Base-by-base conservation (phyloP, 2,797 vertebrate genomes). In the Macroramphosus scolopax region DNA sequence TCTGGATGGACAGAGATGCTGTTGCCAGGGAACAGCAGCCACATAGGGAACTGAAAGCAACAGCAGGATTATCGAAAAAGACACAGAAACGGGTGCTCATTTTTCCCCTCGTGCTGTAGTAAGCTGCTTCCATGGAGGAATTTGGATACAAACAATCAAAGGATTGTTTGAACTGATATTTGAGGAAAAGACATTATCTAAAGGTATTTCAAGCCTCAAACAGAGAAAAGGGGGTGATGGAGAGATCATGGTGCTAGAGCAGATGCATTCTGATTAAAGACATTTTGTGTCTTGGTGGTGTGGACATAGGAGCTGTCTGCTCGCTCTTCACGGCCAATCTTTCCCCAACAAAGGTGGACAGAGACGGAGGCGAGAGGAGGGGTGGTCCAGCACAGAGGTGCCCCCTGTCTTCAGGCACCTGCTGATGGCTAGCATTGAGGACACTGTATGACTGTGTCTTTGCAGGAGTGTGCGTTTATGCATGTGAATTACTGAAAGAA, bases 11-110 rank as follows among this genome's bases (percentile, higher is more conserved):
- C 50, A 72, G 56, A 69, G 81, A 86, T 82, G 82, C 77, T 85
- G 87, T 88, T 89, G 87, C 86, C 77, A 78, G 80, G 87, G 68
- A 88, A 87, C 84, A 82, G 64, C 62, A 68, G 62, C 63, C 68
- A 52, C 51, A 72, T 47, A 72, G 70, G 81, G 47, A 50, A 75
- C 39, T 63, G 63, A 68, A 68, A 63, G 55, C 64, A 70, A 44
- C 59, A 59, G 70, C 25, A 34, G 63, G 63, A 77, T 75, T 72
- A 75, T 63, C 57, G 48, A 36, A 68, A 68, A 18, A 38, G 26
- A 66, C 41, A 63, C 41, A 50, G 48, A 47, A 38, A 48, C 32
- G 31, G 42, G 11, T 40, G 39, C 41, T 70, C 7, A 28, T 39
- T 66, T 51, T 52, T 16, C 1, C 22, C 37, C 43, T 39, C 30